These are phyloP conservation scores for Dicyrtoma fusca DNA, from an alignment of 2,888 invertebrate species.

Conservation along the genomic window DNA sequence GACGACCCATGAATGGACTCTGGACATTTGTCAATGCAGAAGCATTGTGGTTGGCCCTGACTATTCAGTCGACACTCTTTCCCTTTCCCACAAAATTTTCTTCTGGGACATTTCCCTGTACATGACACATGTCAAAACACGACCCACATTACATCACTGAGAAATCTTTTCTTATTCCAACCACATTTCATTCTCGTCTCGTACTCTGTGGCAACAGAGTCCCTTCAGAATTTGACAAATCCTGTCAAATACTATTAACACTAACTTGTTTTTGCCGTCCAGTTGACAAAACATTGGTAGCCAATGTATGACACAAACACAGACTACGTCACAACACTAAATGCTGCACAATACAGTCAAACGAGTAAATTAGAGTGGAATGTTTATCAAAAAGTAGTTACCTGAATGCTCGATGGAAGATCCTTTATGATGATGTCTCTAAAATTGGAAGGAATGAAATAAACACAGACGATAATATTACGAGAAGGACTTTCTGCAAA, in stretches of 20 bases:
- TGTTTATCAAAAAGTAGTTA: neutral
- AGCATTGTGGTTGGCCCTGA: conserved; percentile 50
- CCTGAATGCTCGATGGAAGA: conserved; percentile 30
- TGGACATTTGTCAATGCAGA: conserved; percentile 53
- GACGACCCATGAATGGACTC: conserved; percentile 30
- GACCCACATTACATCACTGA: too few relatives aligned
- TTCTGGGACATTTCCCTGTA: conserved; percentile 38
- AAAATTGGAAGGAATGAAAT: conserved; percentile 7
- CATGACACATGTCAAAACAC: neutral
- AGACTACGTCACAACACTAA: too few relatives aligned
- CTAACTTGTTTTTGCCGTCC: too few relatives aligned
- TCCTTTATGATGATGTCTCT: conserved; percentile 39
- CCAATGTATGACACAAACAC: too few relatives aligned
- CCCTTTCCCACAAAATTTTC: conserved; percentile 50
- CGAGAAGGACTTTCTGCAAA: too few relatives aligned
- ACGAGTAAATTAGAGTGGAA: neutral
- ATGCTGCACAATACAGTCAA: too few relatives aligned
- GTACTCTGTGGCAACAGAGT: too few relatives aligned
- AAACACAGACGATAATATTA: neutral
- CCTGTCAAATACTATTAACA: too few relatives aligned
- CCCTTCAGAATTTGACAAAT: too few relatives aligned
- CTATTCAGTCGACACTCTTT: conserved; percentile 50
- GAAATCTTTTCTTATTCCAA: too few relatives aligned
- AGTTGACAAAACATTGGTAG: too few relatives aligned
- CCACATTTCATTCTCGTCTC: too few relatives aligned